phyloP scores from a whole-genome alignment of 2,797 vertebrate species.

The Rhabdophis nuchalis region DNA sequence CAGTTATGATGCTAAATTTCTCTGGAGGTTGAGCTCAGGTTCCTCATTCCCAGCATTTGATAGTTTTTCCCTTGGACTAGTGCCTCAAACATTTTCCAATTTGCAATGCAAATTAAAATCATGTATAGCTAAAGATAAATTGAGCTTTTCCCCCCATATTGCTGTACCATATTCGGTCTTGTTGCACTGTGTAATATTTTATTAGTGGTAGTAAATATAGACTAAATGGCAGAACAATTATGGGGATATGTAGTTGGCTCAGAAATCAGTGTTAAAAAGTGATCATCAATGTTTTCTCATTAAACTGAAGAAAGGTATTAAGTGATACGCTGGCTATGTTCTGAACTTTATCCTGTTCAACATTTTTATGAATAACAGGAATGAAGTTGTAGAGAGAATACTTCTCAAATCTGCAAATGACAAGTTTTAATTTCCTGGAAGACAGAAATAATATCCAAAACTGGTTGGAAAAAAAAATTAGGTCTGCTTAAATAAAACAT shows the following conservation, averaged over 20 bases:
- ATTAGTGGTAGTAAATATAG: background rate
- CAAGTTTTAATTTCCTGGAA: background rate
- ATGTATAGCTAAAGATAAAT: background rate
- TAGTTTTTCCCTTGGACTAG: background rate
- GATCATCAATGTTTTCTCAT: background rate
- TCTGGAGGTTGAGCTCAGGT: background rate
- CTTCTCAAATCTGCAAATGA: background rate
- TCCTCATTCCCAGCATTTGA: background rate
- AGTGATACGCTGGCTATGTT: background rate
- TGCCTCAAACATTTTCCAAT: background rate
- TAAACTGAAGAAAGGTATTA: background rate
- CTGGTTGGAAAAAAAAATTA: background rate
- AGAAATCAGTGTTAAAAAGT: background rate
- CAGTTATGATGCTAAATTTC: background rate
- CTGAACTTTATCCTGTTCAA: background rate
- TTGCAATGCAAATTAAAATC: background rate
- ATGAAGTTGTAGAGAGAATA: background rate
- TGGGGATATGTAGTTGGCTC: background rate
- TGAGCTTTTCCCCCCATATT: background rate
- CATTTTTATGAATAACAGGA: background rate
- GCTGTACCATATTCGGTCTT: background rate
- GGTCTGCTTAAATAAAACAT: background rate
- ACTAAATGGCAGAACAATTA: background rate
- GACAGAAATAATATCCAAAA: background rate
- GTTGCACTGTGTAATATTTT: background rate